phyloP scores from a whole-genome alignment of 2,888 invertebrate genomes.

The Nyleta sp. region DNA sequence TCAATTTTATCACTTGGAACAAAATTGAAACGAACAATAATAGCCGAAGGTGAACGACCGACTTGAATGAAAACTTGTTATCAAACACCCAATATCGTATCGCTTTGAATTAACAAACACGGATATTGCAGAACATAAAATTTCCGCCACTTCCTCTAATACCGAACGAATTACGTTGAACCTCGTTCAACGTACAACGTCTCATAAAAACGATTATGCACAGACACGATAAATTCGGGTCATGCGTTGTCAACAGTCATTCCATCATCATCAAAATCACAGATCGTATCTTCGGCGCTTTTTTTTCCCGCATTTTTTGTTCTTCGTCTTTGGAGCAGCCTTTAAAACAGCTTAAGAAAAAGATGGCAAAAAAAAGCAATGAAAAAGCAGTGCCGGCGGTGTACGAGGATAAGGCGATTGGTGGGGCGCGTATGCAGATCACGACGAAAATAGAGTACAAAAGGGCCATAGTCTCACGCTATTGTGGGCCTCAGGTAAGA shows the following conservation, averaged over 20 bases:
- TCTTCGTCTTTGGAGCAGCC: conserved; percentile 2
- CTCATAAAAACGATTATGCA: conserved; percentile 40
- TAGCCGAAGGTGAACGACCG: too few species aligned
- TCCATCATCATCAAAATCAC: conserved; percentile 59
- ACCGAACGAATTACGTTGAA: background rate
- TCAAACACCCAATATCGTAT: too few species aligned
- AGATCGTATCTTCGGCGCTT: conserved; percentile 12
- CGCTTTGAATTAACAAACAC: too few species aligned
- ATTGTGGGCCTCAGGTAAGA: conserved; percentile 81
- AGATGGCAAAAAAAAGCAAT: conserved; percentile 33
- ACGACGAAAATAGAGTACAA: conserved; percentile 79
- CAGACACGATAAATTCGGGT: conserved; percentile 40
- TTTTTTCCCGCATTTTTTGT: conserved; percentile 36
- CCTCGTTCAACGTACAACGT: background rate
- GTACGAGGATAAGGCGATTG: conserved; percentile 32
- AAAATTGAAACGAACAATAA: too few species aligned
- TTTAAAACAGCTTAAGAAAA: conserved; percentile 32
- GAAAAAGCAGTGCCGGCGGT: conserved; percentile 36
- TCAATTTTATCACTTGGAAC: too few species aligned
- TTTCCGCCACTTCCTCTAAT: too few species aligned
- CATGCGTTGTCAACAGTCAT: conserved; percentile 52
- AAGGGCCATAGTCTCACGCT: conserved; percentile 82
- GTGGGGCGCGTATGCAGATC: conserved; percentile 80
- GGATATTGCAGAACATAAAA: too few species aligned
- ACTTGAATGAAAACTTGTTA: too few species aligned